Conservation (phyloP, 2,888 invertebrate species). For the Hirtodrosophila trivittata region DNA sequence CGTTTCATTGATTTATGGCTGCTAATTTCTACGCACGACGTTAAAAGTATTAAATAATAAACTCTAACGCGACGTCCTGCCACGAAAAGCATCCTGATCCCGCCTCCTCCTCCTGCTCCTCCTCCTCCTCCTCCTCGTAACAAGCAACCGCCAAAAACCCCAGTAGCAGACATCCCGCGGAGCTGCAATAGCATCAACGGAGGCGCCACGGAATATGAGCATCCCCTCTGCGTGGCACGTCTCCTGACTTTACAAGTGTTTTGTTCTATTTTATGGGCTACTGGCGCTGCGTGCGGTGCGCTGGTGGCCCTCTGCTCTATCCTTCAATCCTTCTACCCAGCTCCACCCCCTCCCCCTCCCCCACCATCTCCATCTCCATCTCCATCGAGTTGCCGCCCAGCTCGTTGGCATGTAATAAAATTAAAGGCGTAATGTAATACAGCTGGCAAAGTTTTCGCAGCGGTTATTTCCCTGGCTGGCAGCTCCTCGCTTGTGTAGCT, state of each 20-base stretch:
- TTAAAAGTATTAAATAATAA: constrained; percentile 75
- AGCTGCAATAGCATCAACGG: constrained; percentile 52
- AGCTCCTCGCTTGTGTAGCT: constrained; percentile 5
- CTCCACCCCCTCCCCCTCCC: background rate
- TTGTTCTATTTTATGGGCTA: constrained; percentile 70
- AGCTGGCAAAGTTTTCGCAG: constrained; percentile 70
- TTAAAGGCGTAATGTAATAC: constrained; percentile 77
- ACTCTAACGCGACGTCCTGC: constrained; percentile 63
- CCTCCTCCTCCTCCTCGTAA: too few relatives aligned
- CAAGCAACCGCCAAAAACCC: background rate
- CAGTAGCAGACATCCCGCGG: constrained; percentile 38
- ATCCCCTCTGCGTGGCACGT: constrained; percentile 3
- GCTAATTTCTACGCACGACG: constrained; percentile 74
- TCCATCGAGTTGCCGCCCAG: constrained; percentile 30
- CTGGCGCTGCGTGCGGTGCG: constrained; percentile 52
- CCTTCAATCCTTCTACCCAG: constrained; percentile 4
- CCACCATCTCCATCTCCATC: too few relatives aligned
- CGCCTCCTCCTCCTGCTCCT: too few relatives aligned
- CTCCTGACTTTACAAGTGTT: constrained; percentile 68
- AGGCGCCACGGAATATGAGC: constrained; percentile 67
- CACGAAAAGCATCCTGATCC: constrained; percentile 50
- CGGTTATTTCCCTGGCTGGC: constrained; percentile 66
- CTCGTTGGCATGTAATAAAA: constrained; percentile 66
- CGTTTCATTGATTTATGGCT: constrained; percentile 76
- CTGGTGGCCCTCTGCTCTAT: background rate